Evolutionary conservation across 2,888 invertebrate species (phyloP).

Genomic region (Neoitamus cyanurus): DNA sequence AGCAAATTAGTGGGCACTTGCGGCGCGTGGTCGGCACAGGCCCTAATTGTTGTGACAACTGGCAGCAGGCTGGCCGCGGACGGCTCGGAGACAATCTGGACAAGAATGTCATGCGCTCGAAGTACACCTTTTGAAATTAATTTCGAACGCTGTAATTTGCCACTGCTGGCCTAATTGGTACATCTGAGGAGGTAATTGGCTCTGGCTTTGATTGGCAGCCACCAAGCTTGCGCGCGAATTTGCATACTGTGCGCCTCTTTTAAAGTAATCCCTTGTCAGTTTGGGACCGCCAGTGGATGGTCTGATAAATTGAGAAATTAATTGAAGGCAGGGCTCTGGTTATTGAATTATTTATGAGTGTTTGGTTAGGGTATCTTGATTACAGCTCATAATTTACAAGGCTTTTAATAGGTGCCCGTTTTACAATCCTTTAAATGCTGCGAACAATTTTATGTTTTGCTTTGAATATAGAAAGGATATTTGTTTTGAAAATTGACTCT

Average conservation of each 20-base stretch:
- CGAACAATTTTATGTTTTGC: background rate
- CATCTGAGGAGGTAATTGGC: slow-evolving; percentile 28
- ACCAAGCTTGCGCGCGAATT: background rate
- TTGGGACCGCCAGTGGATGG: background rate
- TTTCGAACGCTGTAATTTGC: slow-evolving; percentile 6
- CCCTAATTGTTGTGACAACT: slow-evolving; percentile 7
- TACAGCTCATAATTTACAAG: background rate
- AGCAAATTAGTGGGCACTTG: slow-evolving; percentile 25
- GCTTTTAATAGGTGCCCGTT: background rate
- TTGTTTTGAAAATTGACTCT: background rate
- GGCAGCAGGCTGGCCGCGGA: background rate
- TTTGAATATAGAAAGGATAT: background rate
- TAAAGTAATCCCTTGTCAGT: background rate
- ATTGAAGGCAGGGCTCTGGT: background rate
- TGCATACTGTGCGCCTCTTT: background rate
- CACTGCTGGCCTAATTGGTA: slow-evolving; percentile 10
- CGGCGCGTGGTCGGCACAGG: slow-evolving; percentile 15
- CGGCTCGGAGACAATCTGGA: background rate
- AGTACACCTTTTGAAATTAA: slow-evolving; percentile 23
- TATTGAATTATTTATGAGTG: background rate
- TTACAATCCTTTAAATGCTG: background rate
- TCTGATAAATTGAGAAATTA: background rate
- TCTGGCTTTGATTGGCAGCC: background rate
- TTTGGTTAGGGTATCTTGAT: background rate
- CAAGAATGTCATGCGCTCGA: slow-evolving; percentile 6